Evolutionary conservation across 2,113 vertebrate species (phyloP).

Genomic region (Cisticola juncidis): DNA sequence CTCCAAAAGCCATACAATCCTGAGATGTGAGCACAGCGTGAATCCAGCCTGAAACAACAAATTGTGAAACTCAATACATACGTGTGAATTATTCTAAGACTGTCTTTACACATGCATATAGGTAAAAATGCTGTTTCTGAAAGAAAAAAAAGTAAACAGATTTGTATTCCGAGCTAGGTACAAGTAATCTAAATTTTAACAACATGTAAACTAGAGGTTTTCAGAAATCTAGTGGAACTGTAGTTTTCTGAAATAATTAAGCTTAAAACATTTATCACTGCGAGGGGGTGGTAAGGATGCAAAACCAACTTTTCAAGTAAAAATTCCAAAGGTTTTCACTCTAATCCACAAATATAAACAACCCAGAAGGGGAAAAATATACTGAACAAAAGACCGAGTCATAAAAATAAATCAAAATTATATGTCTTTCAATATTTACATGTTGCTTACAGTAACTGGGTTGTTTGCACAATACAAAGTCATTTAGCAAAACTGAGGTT

Average conservation of each 20-base stretch:
- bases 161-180: background rate
- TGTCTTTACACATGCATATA: background rate
- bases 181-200: background rate
- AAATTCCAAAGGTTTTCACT: background rate
- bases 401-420: background rate
- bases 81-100: background rate
- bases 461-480: background rate
- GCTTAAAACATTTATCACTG: background rate
- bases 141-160: background rate
- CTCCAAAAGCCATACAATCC: slow-evolving; percentile 99
- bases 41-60: slow-evolving; percentile 91
- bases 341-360: background rate
- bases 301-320: background rate
- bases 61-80: background rate
- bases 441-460: background rate
- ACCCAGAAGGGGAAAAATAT: background rate
- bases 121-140: background rate
- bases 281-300: background rate
- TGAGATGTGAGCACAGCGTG: slow-evolving; percentile 98
- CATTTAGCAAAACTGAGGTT: background rate
- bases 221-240: background rate
- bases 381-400: background rate
- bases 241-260: background rate
- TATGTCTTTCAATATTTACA: background rate
- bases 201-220: background rate